Base-by-base conservation (phyloP, 2,113 vertebrate genomes). In the Mustela lutreola region DNA sequence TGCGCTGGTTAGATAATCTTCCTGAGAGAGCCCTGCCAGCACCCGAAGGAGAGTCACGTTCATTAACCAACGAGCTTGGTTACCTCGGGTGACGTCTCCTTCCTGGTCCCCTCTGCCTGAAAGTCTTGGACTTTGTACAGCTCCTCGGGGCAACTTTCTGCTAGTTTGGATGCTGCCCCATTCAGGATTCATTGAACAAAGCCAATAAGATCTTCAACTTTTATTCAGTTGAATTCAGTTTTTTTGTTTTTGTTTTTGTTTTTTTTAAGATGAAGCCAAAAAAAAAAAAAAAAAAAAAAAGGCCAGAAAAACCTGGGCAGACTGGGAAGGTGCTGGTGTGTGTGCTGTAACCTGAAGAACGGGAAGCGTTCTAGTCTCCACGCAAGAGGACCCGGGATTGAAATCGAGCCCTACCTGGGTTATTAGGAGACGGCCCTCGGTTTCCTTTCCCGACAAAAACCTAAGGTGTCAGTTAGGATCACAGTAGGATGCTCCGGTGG, bases 1-100 rank as follows among this genome's bases (percentile, higher is more conserved):
- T 19, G 8, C 4, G 15, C 8, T 24, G 33, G 31, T 22, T 12
- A 53, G 48, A n/a, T 60, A 4, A 60, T 15, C 12, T 39, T 16
- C 33, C n/a, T 10, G n/a, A 26, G 14, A 39, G 53, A 60, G n/a
- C 53, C 3, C 79, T 18, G 22, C 11, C 80, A 5, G 36, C 22
- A 1, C 56, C 80, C 10, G 9, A 39, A 39, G 6, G 7, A 28
- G 4, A 28, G 5, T 63, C 60, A 45, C 5, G 12, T 65, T 16
- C 81, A 62, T 21, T 48, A 63, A 65, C 39, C 82, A 65, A 45
- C 10, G 9, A 84, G 81, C 28, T 3, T 63, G 42, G 62, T 18
- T 11, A 15, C 24, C 81, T 31, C 1, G 3, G 42, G 3, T 33
- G 22, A 21, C 11, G 21, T 33, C 26, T 79, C 1, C 0, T 7